Conservation (phyloP, 1,140 invertebrate genomes). For the Pogonomyrmex californicus region DNA sequence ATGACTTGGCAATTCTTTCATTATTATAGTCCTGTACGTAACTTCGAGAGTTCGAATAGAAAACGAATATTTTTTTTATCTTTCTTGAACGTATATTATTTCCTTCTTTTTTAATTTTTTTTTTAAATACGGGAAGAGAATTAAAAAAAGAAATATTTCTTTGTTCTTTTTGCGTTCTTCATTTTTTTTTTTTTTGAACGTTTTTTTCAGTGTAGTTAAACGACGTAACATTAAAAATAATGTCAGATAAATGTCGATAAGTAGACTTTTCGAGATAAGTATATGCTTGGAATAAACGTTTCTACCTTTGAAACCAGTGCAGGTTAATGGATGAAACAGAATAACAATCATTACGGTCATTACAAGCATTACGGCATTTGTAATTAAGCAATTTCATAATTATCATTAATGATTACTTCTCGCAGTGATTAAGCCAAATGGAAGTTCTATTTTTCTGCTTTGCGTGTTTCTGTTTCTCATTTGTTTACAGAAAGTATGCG, state of each 20-base stretch:
- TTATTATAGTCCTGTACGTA: background rate
- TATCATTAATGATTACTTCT: background rate
- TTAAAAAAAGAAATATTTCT: background rate
- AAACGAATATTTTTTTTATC: no score
- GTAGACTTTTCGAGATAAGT: background rate
- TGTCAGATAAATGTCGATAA: slow-evolving; percentile 3
- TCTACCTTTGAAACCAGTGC: background rate
- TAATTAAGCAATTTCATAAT: background rate
- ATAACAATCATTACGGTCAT: background rate
- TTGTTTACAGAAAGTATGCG: background rate
- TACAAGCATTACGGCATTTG: background rate
- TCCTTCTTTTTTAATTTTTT: background rate
- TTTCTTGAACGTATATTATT: no score
- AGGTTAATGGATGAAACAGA: background rate
- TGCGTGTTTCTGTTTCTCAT: background rate
- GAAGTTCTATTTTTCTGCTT: background rate
- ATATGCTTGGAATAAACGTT: background rate
- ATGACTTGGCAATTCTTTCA: background rate
- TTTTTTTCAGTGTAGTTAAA: background rate
- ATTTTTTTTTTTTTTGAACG: background rate
- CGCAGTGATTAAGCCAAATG: background rate
- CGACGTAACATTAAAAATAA: background rate
- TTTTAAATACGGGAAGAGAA: background rate
- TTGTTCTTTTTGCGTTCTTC: background rate
- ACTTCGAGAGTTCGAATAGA: background rate